Evolutionary conservation across 2,113 vertebrate genomes (phyloP), one percentile per base, ranked within the genome.

Genomic region (Euleptes europaea): DNA sequence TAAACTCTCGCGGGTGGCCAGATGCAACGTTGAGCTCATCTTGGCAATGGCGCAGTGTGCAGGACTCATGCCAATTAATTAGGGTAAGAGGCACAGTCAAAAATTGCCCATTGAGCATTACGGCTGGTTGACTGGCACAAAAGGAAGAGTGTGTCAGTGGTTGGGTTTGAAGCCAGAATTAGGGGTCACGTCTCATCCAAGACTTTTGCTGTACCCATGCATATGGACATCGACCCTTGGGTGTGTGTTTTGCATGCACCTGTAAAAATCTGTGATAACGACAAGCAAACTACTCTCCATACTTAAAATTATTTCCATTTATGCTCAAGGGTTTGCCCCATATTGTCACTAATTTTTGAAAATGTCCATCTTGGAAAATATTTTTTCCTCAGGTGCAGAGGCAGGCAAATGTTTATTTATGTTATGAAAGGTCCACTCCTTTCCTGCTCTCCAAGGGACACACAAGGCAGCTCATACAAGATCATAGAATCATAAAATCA

Each of bases 41-140:
- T 84, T 92, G 88, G 91, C 84, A 89, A 71, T 31, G 84, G 40
- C 7, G 82, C 9, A 44, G 44, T 78, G 88, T 85, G 5, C 66
- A 82, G 74, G 78, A 87, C 66, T 65, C 72, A 2, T 90, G 93
- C 91, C 94, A 89, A 63, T 94, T 94, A 82, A 95, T 95, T 92
- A 92, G 80, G 71, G 63, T 78, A 84, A 92, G 79, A 79, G n/a
- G 88, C 86, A 77, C 88, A 80, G 93, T 75, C 49, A 84, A 66
- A 86, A 93, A 93, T 94, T 75, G 84, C 92, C 66, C 90, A 80
- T 86, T 90, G 90, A 75, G 82, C 88, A 89, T 91, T 91, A 90
- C 83, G 93, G 85, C 73, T 86, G 92, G 85, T 86, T 86, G 73
- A 60, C 75, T n/a, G 81, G 86, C 88, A 89, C 83, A 42, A 78